Evolutionary conservation across 2,797 vertebrate species (phyloP).

Genomic region (Myioborus miniatus): DNA sequence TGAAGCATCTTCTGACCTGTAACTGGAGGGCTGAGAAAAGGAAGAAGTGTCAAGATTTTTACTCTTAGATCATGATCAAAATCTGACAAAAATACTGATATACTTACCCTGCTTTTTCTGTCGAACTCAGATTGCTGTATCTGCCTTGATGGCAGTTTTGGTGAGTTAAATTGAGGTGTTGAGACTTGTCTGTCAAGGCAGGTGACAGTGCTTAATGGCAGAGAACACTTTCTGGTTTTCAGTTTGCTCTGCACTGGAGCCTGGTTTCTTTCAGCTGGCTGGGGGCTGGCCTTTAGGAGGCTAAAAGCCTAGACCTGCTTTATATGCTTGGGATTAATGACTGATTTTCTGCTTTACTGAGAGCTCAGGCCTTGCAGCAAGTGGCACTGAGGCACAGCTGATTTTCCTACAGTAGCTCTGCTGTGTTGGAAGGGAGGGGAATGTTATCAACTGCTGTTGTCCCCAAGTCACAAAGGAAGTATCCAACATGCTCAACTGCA

Average conservation of each 20-base stretch:
- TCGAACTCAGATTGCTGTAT: not conserved
- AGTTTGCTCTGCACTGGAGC: not conserved
- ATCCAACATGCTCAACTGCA: not conserved
- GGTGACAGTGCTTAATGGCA: not conserved
- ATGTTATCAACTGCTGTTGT: not conserved
- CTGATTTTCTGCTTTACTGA: not conserved
- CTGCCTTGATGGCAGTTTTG: not conserved
- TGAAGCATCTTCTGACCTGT: not conserved
- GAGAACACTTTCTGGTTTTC: not conserved
- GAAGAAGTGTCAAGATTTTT: not conserved
- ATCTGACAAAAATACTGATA: not conserved
- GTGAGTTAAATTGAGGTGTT: not conserved
- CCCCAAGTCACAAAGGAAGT: not conserved
- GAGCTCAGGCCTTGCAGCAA: not conserved
- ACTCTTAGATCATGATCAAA: not conserved
- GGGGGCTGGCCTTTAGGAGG: not conserved
- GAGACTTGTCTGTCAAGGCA: not conserved
- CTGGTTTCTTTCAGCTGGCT: not conserved
- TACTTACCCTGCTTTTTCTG: not conserved
- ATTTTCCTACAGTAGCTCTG: not conserved
- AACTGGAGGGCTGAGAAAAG: not conserved
- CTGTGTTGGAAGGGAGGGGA: fast-evolving
- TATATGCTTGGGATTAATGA: not conserved
- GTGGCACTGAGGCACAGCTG: not conserved
- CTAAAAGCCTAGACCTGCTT: not conserved